Evolutionary conservation across 2,113 vertebrate species (phyloP).

Genomic region (Grantiella picta): DNA sequence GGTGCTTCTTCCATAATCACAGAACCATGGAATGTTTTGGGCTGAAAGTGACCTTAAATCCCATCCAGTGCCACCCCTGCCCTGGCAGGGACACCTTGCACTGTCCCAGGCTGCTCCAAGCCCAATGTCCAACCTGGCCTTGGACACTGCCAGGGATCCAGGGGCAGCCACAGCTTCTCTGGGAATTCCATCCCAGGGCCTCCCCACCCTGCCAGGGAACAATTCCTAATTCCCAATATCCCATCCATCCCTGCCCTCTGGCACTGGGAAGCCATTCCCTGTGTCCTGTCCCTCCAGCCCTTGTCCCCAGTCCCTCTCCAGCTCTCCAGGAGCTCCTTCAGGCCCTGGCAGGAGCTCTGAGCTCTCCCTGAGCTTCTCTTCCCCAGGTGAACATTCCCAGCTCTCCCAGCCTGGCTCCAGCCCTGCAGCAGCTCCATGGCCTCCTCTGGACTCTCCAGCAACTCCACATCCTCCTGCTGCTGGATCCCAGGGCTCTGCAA

Average conservation of each 20-base stretch:
- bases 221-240: neutral
- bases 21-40: neutral
- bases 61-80: neutral
- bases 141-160: neutral
- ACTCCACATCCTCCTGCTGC: rapidly evolving
- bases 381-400: neutral
- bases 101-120: neutral
- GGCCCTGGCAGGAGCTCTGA: neutral
- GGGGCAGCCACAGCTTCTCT: neutral
- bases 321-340: neutral
- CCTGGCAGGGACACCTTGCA: neutral
- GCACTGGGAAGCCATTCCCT: neutral
- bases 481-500: neutral
- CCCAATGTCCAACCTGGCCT: neutral
- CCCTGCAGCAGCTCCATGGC: no score
- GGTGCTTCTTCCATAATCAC: rapidly evolving
- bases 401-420: neutral
- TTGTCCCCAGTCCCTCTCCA: neutral
- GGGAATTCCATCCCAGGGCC: neutral
- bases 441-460: neutral
- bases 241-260: neutral
- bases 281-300: rapidly evolving
- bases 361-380: neutral
- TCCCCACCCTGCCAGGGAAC: neutral
- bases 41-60: rapidly evolving